These are phyloP conservation scores for Baryphthengus martii DNA, from an alignment of 2,113 vertebrate species.

Conservation along the genomic window DNA sequence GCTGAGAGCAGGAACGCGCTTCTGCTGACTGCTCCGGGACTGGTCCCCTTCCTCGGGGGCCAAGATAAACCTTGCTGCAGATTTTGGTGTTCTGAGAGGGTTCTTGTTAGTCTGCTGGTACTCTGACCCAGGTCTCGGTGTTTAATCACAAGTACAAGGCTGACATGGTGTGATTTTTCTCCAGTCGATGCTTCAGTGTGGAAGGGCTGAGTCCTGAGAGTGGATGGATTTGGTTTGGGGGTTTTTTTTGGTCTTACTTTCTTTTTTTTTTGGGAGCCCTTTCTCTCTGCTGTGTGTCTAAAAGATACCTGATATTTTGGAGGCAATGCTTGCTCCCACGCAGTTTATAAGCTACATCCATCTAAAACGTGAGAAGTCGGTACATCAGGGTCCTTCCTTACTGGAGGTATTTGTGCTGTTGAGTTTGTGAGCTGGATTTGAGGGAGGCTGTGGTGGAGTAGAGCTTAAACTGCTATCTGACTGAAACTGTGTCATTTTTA, in stretches of 20 bases:
- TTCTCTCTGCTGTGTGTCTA: neutral
- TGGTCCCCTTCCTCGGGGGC: neutral
- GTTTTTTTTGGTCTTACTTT: neutral
- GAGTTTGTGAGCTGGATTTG: neutral
- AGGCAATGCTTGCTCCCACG: neutral
- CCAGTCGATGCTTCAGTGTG: fast-evolving
- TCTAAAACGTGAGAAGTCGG: neutral
- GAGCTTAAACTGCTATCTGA: neutral
- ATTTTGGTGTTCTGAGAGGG: neutral
- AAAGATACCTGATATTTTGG: neutral
- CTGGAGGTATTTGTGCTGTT: neutral
- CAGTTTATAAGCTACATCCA: neutral
- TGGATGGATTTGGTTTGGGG: neutral
- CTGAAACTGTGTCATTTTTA: neutral
- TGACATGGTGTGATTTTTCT: neutral
- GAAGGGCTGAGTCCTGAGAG: neutral
- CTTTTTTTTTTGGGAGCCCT: neutral
- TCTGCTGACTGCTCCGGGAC: neutral
- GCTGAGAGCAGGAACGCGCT: neutral
- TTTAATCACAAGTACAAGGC: neutral
- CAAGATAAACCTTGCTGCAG: neutral
- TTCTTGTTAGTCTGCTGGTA: neutral
- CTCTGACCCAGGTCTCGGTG: neutral
- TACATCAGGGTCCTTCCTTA: neutral
- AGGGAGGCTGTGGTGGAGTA: neutral